Evolutionary conservation across 2,888 invertebrate genomes (phyloP), one percentile per base, ranked within the genome.

Genomic region (Muscina levida): DNA sequence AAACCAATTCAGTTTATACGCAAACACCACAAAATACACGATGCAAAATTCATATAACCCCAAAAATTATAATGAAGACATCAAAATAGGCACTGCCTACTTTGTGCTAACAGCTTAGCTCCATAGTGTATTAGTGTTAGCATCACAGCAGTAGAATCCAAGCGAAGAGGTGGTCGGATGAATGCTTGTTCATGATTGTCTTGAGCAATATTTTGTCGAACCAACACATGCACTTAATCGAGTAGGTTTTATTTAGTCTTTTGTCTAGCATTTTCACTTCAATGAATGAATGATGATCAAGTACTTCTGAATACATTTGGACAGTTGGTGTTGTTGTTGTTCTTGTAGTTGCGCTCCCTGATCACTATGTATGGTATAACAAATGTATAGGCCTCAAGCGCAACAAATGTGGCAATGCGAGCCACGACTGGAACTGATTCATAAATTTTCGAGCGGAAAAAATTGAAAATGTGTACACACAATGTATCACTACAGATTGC

Each of bases 141-240:
- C n/a, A 53, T 13, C 53, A 53, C 39, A 17, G 17, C 39, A 17
- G n/a, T 8, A 57, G n/a, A 10, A 37, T 19, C 51, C 5, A 26
- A 57, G 72, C 76, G 80, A 80, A 75, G 77, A 77, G 81, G 74
- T 75, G 74, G 77, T 74, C 42, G n/a, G n/a, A n/a, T n/a, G n/a
- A n/a, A n/a, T n/a, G n/a, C n/a, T 71, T 74, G 31, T 31, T 51
- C 77, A 74, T 74, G 74, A 71, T 39, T 77, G 70, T 77, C 62
- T 59, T 68, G 46, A 46, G 48, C 68, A 67, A 72, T 13, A 57
- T 68, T 70, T 70, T 65, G 70, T 76, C 57, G 65, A 19, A 76
- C 42, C 15, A 70, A 65, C 62, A 65, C 39, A 62, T 13, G 19
- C 46, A 65, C 37, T 39, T 19, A 39, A 42, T 22, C 42, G 42